phyloP scores from a whole-genome alignment of 2,113 vertebrate genomes.

The Labeo catla region DNA sequence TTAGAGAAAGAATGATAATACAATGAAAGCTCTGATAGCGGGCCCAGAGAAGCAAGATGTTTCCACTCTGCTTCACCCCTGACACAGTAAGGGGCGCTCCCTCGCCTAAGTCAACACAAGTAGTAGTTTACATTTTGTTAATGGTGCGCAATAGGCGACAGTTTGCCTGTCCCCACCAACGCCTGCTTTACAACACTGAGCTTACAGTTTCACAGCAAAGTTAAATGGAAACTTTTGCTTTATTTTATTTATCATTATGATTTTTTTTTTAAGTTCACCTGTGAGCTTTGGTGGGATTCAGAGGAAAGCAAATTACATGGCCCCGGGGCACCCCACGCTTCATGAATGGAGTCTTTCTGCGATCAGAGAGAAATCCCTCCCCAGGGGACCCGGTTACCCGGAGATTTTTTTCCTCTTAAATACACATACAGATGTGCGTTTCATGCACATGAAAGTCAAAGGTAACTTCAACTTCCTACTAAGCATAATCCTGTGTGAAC shows the following conservation, averaged over 20 bases:
- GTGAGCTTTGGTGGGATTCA: conserved; percentile 83
- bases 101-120: conserved; percentile 49
- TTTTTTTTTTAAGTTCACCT: conserved; percentile 81
- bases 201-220: conserved; percentile 16
- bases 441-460: conserved; percentile 84
- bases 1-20: not conserved
- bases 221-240: conserved; percentile 65
- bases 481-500: conserved; percentile 81
- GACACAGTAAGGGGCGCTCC: conserved; percentile 40
- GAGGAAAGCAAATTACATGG: conserved; percentile 88
- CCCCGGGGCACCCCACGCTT: conserved; percentile 75
- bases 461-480: conserved; percentile 90
- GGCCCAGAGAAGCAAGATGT: conserved; percentile 21
- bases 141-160: conserved; percentile 40
- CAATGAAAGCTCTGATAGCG: conserved; percentile 25
- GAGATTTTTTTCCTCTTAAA: conserved; percentile 70
- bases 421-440: conserved; percentile 81
- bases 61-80: conserved; percentile 42
- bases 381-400: conserved; percentile 82
- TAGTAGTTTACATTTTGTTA: conserved; percentile 51
- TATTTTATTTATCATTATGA: conserved; percentile 68
- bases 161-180: conserved; percentile 43
- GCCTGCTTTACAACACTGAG: conserved; percentile 6
- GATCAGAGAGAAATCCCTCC: conserved; percentile 77
- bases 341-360: conserved; percentile 93